A percentile compares a stretch with the other conserved stretches of the same genome.
Conservation (phyloP, 2,888 invertebrate species). For the Athrips mouffetella region DNA sequence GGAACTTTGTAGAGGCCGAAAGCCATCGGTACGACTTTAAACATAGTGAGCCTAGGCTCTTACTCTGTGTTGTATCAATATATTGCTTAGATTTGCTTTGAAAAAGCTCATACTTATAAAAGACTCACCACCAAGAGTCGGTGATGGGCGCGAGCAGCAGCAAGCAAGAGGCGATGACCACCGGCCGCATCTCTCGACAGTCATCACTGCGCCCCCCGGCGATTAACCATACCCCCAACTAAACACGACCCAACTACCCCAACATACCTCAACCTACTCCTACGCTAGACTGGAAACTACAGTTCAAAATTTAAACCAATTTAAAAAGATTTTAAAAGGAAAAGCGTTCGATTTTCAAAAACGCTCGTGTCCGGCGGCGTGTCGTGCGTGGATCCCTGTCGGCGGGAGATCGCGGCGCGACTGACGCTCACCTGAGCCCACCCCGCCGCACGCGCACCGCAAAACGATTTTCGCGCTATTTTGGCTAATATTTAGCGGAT, state of each 20-base stretch:
- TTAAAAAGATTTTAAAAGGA: neutral
- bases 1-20: too few species aligned
- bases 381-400: conserved; percentile 68
- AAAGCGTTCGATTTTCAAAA: conserved; percentile 26
- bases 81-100: too few species aligned
- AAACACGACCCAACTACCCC: conserved; percentile 28
- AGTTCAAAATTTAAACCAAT: neutral
- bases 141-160: conserved; percentile 93
- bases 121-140: conserved; percentile 91
- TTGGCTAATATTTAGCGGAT: conserved; percentile 75
- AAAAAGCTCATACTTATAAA: too few species aligned
- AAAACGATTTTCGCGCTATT: conserved; percentile 77
- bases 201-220: conserved; percentile 65
- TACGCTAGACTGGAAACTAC: neutral
- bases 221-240: conserved; percentile 42
- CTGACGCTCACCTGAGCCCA: conserved; percentile 68
- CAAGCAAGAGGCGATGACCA: conserved; percentile 89
- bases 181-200: conserved; percentile 81
- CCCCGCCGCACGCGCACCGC: conserved; percentile 66
- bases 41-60: neutral
- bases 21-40: too few species aligned
- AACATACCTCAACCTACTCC: conserved; percentile 20
- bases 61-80: neutral
- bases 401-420: conserved; percentile 70
- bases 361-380: conserved; percentile 60